Percentiles rank a stretch among this genome's conserved stretches.
These are phyloP conservation scores for Otocyon megalotis DNA, from an alignment of 2,113 vertebrate species.

Conservation along the genomic window DNA sequence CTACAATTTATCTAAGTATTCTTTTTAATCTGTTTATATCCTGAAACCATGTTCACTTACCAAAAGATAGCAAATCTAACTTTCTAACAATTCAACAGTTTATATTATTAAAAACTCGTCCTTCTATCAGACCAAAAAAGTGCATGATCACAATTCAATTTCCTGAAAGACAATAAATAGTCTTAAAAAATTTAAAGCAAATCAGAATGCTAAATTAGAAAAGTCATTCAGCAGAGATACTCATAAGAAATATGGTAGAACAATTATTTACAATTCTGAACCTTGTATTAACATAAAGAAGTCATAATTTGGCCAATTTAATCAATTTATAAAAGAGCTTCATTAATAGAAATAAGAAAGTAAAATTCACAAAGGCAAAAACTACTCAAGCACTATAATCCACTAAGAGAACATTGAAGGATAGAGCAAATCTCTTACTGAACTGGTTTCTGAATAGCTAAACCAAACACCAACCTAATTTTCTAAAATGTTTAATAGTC, in stretches of 20 bases:
- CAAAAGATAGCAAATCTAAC: not conserved
- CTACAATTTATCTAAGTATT: not conserved
- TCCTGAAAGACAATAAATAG: not conserved
- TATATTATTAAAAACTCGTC: conserved; percentile 10
- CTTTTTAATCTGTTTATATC: not conserved
- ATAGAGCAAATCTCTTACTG: not conserved
- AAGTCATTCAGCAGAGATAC: not conserved
- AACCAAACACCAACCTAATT: not conserved
- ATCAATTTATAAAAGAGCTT: not conserved
- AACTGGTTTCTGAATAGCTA: not conserved
- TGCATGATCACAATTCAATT: conserved; percentile 15
- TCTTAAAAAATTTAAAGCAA: conserved; percentile 34
- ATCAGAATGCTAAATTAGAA: conserved; percentile 14
- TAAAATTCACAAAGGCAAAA: conserved; percentile 44
- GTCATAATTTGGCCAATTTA: not conserved
- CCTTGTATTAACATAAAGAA: conserved; percentile 31
- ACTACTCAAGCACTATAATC: not conserved
- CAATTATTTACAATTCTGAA: conserved; percentile 51
- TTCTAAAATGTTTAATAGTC: not conserved
- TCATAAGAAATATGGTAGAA: conserved; percentile 11
- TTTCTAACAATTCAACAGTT: conserved; percentile 50
- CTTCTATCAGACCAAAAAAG: conserved; percentile 37
- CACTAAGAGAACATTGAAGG: conserved; percentile 24
- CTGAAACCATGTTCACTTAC: not conserved
- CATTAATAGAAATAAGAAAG: conserved; percentile 36